Base-by-base conservation (phyloP, 2,113 vertebrate species). In the Grammomys surdaster region DNA sequence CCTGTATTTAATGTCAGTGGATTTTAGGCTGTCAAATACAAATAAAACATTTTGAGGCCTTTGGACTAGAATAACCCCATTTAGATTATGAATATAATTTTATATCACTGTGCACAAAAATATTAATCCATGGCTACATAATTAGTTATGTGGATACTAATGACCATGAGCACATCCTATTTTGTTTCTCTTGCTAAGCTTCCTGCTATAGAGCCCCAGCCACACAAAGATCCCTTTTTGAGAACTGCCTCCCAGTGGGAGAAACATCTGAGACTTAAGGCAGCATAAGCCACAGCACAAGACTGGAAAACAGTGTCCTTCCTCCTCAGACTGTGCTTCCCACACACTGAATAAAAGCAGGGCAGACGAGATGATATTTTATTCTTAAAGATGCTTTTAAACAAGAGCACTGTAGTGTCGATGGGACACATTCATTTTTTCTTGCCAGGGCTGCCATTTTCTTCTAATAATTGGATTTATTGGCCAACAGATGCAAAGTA, bases 21-120 rank as follows among this genome's bases (percentile, higher is more conserved):
- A 26, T 65, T 93, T 96, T 90, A 80, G 54, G 7, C 78, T 89
- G 33, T 88, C 20, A 90, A 94, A 89, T 13, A 60, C 33, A 94
- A 95, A 95, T 65, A 58, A 92, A 93, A 85, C 5, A 72, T 43
- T 86, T 94, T 77, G 48, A 91, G 19, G 9, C 40, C 28, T 76
- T 65, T 90, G 20, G 43, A 51, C 36, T 93, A 51, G 6, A 40
- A 54, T 43, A 19, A 93, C 51, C n/a, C 24, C 80, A 63, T 65
- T 85, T 70, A 89, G 2, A 28, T 94, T 87, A 60, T 48, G 36
- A 89, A 80, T 89, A 46, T 58, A 76, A 82, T 67, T 96, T 70
- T 63, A 73, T 12, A 78, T 17, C 48, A 80, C 17, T 19, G 33
- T 51, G 60, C 72, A 33, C 77, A 28, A 86, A 26, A 92, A 87